Evolutionary conservation across 2,113 vertebrate genomes (phyloP).

Genomic region (Chionomys nivalis): DNA sequence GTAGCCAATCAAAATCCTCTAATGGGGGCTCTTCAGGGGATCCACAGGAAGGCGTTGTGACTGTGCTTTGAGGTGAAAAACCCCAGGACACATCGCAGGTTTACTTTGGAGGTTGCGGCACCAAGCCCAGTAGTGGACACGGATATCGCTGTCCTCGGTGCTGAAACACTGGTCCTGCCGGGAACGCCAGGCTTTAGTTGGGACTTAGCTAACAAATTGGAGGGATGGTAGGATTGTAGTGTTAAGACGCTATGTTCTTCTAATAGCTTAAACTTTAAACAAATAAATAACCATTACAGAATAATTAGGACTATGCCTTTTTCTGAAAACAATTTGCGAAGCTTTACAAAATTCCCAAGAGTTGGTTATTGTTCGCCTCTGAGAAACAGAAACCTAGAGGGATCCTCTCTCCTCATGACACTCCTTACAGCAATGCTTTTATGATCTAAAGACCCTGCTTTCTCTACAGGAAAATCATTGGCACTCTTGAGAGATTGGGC

Average conservation of each 20-base stretch:
- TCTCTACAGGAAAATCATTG: neutral
- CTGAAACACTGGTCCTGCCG: neutral
- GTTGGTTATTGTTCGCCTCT: neutral
- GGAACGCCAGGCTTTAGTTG: too few relatives aligned
- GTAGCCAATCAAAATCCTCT: neutral
- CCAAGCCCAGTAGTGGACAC: rapidly evolving
- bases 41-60: neutral
- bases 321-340: neutral
- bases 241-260: neutral
- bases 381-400: neutral
- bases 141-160: conserved; percentile 1
- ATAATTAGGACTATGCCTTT: neutral
- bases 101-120: neutral
- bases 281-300: neutral
- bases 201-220: neutral
- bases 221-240: neutral
- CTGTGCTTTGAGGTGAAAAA: too few relatives aligned
- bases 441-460: neutral
- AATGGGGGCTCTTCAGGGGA: neutral
- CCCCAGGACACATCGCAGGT: neutral
- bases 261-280: neutral
- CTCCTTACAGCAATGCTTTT: neutral
- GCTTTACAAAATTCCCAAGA: neutral
- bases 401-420: too few relatives aligned
- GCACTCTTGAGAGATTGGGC: neutral